Base-by-base conservation (phyloP, 1,140 invertebrate genomes). In the Mamestra configurata region DNA sequence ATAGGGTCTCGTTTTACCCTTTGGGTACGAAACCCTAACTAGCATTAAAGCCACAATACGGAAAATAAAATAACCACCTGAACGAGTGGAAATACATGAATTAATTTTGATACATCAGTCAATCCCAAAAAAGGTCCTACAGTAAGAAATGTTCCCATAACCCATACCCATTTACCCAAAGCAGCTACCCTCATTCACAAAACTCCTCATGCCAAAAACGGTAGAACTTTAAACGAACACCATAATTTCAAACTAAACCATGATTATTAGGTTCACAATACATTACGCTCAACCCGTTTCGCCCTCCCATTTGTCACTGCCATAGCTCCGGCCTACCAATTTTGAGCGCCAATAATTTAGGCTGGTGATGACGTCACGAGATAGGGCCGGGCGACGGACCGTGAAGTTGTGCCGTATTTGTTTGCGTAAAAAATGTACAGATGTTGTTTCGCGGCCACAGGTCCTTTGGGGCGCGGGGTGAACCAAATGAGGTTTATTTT, bases 261-360 rank as follows among this genome's bases (percentile, higher is more conserved):
- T 76, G 3, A 76, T 76, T 49, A 76, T 64, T 76, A 35, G 15
- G 57, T n/a, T 40, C 57, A 24, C 20, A 61, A 31, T 76, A 40
- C 72, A 37, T 75, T 59, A 59, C 27, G 49, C 22, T n/a, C 7
- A 70, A 22, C 49, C 61, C 76, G 31, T 55, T 57, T 8, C 22
- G 37, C 55, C 46, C 64, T 51, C n/a, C 31, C 76, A 78, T 78
- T 70, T 78, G 51, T 78, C 76, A 70, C 46, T 70, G 76, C 53
- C 76, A 31, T 57, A 57, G 40, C 24, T 49, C 66, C 18, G 53
- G 51, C 64, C 76, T 27, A 78, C 76, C 76, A 78, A 78, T 78
- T 78, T 78, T 78, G 64, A 78, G 40, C 76, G 76, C 51, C 76
- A 55, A 78, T 78, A 78, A 78, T 78, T 78, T 78, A 61, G 40